These are phyloP conservation scores for Varanus komodoensis DNA, from an alignment of 2,113 vertebrate genomes.

Conservation along the genomic window DNA sequence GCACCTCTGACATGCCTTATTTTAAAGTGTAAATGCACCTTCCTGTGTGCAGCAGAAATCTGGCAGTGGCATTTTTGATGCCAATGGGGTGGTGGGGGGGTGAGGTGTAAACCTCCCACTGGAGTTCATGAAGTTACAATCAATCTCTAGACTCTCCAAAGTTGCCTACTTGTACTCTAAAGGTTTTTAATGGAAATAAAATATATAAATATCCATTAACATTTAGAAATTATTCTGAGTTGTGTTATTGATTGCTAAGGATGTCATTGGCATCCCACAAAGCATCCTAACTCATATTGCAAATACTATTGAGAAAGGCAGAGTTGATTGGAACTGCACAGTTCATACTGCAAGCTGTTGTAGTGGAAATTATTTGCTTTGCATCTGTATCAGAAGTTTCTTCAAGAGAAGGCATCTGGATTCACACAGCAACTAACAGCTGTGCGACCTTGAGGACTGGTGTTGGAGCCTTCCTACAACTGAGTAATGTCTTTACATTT, in stretches of 20 bases:
- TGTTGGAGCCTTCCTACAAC: background rate
- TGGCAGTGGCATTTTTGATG: too few species aligned
- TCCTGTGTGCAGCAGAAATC: too few species aligned
- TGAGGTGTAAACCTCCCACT: too few species aligned
- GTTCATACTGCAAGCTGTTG: background rate
- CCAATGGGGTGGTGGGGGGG: too few species aligned
- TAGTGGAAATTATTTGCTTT: background rate
- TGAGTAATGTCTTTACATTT: background rate
- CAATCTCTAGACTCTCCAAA: too few species aligned
- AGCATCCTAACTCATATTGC: background rate
- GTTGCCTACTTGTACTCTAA: too few species aligned
- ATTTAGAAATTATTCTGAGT: background rate
- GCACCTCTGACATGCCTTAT: too few species aligned
- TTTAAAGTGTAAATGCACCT: too few species aligned
- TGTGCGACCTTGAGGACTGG: background rate
- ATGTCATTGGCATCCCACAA: background rate
- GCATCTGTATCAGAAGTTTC: background rate
- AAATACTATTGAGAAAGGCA: background rate
- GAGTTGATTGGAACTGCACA: background rate
- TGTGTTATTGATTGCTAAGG: background rate
- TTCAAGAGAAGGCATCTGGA: background rate
- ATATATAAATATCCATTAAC: background rate
- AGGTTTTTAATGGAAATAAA: background rate
- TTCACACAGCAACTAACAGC: background rate
- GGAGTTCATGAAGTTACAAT: background rate